Evolutionary conservation across 1,140 invertebrate genomes (phyloP).

Genomic region (Antheraea pernyi): DNA sequence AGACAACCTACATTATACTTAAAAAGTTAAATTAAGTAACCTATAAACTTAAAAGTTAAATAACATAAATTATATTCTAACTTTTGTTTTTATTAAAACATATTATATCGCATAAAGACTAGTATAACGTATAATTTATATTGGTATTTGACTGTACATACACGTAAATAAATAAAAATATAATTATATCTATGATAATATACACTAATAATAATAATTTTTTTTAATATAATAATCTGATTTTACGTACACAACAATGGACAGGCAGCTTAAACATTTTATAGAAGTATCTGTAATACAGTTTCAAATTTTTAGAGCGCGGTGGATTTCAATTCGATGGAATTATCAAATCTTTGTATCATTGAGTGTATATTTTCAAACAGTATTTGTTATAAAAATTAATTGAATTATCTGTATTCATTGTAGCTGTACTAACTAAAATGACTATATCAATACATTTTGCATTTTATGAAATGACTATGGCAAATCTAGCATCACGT

Average conservation of each 20-base stretch:
- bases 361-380: no score
- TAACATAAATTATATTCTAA: neutral
- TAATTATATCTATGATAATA: neutral
- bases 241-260: slow-evolving; percentile 14
- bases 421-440: no score
- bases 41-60: slow-evolving; percentile 4
- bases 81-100: neutral
- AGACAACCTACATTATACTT: neutral
- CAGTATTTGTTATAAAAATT: no score
- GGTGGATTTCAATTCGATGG: neutral
- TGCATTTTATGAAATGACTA: no score
- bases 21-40: neutral
- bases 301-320: neutral
- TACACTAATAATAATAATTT: slow-evolving; percentile 3
- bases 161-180: neutral
- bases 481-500: no score
- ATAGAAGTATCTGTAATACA: neutral
- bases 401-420: no score
- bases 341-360: neutral
- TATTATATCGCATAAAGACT: neutral
- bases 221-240: slow-evolving; percentile 7
- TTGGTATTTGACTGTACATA: slow-evolving; percentile 1
- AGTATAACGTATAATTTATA: neutral
- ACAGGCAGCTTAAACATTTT: neutral
- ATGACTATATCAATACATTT: no score